phyloP scores from a whole-genome alignment of 2,888 invertebrate species.

The Boloria euphrosyne region DNA sequence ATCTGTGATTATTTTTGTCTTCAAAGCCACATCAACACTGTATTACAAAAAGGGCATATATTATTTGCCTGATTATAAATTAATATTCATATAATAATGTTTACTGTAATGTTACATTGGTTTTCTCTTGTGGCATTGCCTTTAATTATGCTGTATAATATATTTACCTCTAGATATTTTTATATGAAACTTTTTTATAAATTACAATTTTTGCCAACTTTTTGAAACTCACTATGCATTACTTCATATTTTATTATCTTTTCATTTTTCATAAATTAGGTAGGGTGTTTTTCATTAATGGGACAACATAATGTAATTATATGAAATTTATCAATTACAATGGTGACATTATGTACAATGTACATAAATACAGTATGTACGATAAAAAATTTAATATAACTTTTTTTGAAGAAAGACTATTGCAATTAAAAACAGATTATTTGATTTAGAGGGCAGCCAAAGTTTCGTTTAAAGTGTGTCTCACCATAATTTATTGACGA shows the following conservation, averaged over 20 bases:
- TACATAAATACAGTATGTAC: background rate
- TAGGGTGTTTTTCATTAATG: constrained; percentile 2
- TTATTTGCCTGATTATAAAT: constrained; percentile 46
- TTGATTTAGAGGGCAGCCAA: no score
- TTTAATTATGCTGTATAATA: constrained; percentile 65
- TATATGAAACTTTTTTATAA: constrained; percentile 47
- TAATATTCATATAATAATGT: constrained; percentile 12
- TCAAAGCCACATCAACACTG: background rate
- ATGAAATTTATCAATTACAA: background rate
- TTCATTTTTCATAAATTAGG: constrained; percentile 5
- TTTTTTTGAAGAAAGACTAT: no score
- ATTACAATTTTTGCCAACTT: constrained; percentile 23
- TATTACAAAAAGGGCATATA: constrained; percentile 13
- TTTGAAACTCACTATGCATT: constrained; percentile 1
- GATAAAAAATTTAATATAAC: no score
- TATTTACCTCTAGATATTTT: constrained; percentile 66
- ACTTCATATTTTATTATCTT: background rate
- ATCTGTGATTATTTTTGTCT: background rate
- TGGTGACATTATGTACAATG: background rate
- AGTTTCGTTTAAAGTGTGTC: no score
- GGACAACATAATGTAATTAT: background rate
- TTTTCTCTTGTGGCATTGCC: constrained; percentile 41
- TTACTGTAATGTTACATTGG: constrained; percentile 25
- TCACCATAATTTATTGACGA: no score
- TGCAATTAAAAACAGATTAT: no score